phyloP scores from a whole-genome alignment of 1,140 invertebrate species.

The Cataglyphis hispanica region DNA sequence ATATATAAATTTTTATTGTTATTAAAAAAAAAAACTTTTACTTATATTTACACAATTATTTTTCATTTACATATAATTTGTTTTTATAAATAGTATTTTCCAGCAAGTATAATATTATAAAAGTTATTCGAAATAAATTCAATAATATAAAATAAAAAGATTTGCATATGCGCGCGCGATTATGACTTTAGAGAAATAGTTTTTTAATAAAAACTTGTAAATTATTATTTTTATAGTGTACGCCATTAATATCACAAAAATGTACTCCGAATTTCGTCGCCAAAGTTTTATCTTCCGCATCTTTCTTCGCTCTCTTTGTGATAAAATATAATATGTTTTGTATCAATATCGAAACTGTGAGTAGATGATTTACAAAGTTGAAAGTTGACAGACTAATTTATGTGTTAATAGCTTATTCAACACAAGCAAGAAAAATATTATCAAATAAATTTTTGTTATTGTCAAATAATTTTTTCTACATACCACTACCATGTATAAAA shows the following conservation, averaged over 20 bases:
- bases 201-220: not conserved
- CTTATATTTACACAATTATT: too few relatives aligned
- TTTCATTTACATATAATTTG: too few relatives aligned
- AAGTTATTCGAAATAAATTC: too few relatives aligned
- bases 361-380: not conserved
- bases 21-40: too few relatives aligned
- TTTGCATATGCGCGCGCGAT: not conserved
- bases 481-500: not conserved
- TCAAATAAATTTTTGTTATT: not conserved
- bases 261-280: not conserved
- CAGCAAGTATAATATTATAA: too few relatives aligned
- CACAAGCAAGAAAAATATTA: not conserved
- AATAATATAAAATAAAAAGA: too few relatives aligned
- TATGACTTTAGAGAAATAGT: too few relatives aligned
- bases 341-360: conserved; percentile 1
- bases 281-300: not conserved
- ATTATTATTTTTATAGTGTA: not conserved
- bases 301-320: not conserved
- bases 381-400: not conserved
- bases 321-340: not conserved
- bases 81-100: too few relatives aligned
- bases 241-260: not conserved
- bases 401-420: not conserved
- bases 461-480: not conserved
- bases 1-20: too few relatives aligned